Evolutionary conservation across 2,113 vertebrate genomes (phyloP), one percentile per base, ranked within the genome.

Genomic region (Sander vitreus): DNA sequence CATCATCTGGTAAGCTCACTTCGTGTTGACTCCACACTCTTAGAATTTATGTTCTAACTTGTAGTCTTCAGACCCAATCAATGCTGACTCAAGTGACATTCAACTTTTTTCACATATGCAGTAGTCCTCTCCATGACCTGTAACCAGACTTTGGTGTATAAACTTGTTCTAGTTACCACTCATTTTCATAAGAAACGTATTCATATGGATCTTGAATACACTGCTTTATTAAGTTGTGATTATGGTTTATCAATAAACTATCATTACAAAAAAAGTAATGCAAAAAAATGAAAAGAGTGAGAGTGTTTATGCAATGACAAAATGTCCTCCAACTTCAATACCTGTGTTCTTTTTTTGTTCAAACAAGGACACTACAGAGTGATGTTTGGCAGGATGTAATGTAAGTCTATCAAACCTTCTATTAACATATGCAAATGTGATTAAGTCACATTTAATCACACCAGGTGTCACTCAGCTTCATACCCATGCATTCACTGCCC

Each of bases 381-480:
- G 63, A 53, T 58, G 13, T 83, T 84, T 76, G 51, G 47, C 50
- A 76, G 45, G 77, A 69, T 51, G 53, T 45, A 33, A 63, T 68
- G 33, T 68, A 73, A 78, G 79, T 90, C 73, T 75, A 45, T 77
- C 82, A 45, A 74, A 80, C 64, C 72, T 84, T 27, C 43, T 6
- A 87, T 91, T 89, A 86, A 77, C 83, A 85, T 91, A 88, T 89
- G 90, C 86, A 93, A 88, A 92, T 88, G 70, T 82, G 72, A 85
- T 85, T 53, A 78, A 90, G 87, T 91, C 83, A 68, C 73, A 80
- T 85, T 91, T 84, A 80, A 89, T 93, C 73, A 80, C 36, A 47
- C 33, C 5, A 8, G 66, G 67, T 69, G 85, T 85, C 91, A 85
- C 60, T 93, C 85, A 87, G 5, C 57, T 72, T 50, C 3, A 60